phyloP scores from a whole-genome alignment of 2,113 vertebrate species.

The Marmota flaviventris region DNA sequence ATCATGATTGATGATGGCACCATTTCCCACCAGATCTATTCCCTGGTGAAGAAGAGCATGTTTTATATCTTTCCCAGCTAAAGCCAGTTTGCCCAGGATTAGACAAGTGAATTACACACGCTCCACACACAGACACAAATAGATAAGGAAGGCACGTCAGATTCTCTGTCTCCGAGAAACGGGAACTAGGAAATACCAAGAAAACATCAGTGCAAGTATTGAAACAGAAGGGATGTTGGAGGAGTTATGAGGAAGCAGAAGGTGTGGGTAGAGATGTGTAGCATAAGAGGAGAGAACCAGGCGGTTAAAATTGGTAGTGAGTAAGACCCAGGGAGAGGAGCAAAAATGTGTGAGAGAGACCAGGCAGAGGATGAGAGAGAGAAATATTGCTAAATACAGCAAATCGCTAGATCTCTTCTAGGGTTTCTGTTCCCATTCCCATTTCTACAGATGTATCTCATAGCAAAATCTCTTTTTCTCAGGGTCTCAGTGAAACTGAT shows the following conservation, averaged over 20 bases:
- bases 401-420: neutral
- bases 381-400: neutral
- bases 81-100: neutral
- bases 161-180: neutral
- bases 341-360: neutral
- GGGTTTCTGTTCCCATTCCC: neutral
- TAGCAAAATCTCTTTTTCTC: constrained; percentile 18
- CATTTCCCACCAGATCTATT: neutral
- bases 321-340: neutral
- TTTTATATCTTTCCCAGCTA: neutral
- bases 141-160: neutral
- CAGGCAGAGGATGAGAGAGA: neutral
- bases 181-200: constrained; percentile 29
- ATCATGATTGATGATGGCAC: neutral
- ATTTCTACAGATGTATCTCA: neutral
- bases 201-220: neutral
- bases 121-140: neutral
- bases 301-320: neutral
- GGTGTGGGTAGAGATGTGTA: neutral
- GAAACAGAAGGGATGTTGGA: neutral
- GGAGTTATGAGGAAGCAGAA: neutral
- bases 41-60: neutral
- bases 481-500: constrained; percentile 9
- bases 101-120: neutral
- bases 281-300: neutral